These are phyloP conservation scores for Lottia gigantea DNA, from an alignment of 2,888 invertebrate genomes.

Conservation along the genomic window DNA sequence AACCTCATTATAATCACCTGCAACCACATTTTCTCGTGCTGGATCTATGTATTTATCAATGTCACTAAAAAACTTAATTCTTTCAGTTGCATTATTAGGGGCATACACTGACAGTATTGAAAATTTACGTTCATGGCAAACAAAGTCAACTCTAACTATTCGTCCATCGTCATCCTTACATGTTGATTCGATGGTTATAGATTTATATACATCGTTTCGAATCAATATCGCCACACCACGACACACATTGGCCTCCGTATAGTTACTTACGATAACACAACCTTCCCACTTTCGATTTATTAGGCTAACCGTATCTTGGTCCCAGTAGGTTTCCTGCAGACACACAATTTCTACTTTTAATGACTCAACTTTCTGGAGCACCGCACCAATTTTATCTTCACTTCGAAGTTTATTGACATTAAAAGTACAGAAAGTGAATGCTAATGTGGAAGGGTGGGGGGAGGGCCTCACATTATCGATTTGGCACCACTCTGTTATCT, in stretches of 20 bases:
- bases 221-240: not conserved
- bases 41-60: no score
- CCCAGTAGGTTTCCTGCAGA: not conserved
- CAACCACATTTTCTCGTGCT: not conserved
- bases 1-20: not conserved
- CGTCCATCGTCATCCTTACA: not conserved
- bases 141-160: not conserved
- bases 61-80: no score
- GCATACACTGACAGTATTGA: not conserved
- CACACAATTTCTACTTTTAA: not conserved
- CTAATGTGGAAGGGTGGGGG: no score
- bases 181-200: not conserved
- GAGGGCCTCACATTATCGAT: no score
- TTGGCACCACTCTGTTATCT: no score
- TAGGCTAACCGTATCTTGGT: not conserved
- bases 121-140: not conserved
- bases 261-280: not conserved
- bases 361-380: not conserved
- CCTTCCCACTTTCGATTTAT: not conserved
- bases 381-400: not conserved
- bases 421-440: no score
- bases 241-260: not conserved
- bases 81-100: not conserved
- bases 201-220: not conserved
- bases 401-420: not conserved